Evolutionary conservation across 2,113 vertebrate species (phyloP).

Genomic region (Cnemophilus loriae): DNA sequence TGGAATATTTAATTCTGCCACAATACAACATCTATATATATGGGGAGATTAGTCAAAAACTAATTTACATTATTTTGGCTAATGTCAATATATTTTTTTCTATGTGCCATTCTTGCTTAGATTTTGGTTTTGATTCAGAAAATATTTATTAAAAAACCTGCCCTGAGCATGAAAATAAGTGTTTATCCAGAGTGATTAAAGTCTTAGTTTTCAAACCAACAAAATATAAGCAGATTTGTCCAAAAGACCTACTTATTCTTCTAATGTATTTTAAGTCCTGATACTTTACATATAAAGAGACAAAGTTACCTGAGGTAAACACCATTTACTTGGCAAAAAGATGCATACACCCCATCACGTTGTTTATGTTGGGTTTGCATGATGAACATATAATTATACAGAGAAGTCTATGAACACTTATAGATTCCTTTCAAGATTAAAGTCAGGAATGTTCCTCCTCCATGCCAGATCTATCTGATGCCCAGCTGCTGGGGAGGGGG

Average conservation of each 20-base stretch:
- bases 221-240: background rate
- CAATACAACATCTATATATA: background rate
- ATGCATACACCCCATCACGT: rapidly evolving
- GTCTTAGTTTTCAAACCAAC: background rate
- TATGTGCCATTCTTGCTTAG: background rate
- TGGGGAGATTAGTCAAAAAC: background rate
- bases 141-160: background rate
- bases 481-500: background rate
- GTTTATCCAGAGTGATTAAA: background rate
- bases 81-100: background rate
- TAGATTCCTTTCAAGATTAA: background rate
- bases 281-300: background rate
- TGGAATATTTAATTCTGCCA: background rate
- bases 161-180: background rate
- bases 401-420: background rate
- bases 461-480: background rate
- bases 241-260: background rate
- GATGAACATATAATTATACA: background rate
- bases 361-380: background rate
- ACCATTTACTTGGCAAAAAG: background rate
- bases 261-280: background rate
- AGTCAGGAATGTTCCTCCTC: background rate
- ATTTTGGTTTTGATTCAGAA: background rate
- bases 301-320: background rate
- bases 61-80: background rate